Percentiles rank a stretch among this genome's conserved stretches.
phyloP scores from a whole-genome alignment of 2,797 vertebrate genomes.

The Tinamus major region DNA sequence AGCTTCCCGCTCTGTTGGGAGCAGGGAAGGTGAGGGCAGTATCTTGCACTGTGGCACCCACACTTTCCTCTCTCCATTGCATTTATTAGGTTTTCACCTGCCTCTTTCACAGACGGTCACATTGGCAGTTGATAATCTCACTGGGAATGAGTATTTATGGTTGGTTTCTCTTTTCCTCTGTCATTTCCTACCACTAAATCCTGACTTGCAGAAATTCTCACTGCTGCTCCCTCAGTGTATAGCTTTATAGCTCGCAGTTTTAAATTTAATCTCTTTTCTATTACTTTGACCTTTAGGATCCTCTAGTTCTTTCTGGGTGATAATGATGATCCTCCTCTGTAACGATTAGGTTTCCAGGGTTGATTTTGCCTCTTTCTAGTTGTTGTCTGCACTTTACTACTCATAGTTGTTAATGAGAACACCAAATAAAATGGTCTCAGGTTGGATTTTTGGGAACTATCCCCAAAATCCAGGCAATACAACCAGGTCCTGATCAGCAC shows the following conservation, averaged over 20 bases:
- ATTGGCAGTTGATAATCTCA: background rate
- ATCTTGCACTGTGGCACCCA: background rate
- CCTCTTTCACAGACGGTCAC: background rate
- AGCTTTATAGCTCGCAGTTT: background rate
- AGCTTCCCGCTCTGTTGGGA: background rate
- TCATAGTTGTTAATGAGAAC: background rate
- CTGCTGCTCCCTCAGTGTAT: background rate
- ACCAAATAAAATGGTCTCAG: background rate
- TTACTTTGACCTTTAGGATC: background rate
- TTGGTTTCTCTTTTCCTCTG: background rate
- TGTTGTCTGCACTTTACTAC: background rate
- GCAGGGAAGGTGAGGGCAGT: background rate
- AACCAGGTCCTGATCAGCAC: fast-evolving
- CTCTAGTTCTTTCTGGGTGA: background rate
- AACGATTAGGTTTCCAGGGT: background rate
- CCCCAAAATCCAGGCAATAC: background rate
- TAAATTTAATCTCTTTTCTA: background rate
- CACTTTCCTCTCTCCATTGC: background rate
- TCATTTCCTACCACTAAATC: background rate
- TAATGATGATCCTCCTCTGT: background rate
- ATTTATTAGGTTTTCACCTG: background rate
- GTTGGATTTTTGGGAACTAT: background rate
- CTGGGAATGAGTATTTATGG: fast-evolving
- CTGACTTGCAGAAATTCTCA: background rate
- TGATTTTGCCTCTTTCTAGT: background rate